phyloP scores from a whole-genome alignment of 2,888 invertebrate species.

The Ommatoiulus sabulosus region DNA sequence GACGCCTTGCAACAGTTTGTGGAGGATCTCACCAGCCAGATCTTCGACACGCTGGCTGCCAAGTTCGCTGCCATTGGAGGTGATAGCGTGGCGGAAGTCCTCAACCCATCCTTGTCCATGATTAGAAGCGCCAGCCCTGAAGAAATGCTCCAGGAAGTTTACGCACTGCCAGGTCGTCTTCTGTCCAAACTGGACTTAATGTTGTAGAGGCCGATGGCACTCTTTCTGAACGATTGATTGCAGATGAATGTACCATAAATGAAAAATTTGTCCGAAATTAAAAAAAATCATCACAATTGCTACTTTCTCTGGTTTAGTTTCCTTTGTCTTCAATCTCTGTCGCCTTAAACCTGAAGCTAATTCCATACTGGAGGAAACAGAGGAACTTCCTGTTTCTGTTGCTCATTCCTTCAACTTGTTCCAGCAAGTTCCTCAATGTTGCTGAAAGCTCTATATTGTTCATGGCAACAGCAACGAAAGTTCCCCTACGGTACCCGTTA shows the following conservation, averaged over 20 bases:
- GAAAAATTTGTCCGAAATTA: neutral
- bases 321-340: too few species aligned
- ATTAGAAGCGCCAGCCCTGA: neutral
- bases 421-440: too few species aligned
- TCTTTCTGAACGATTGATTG: neutral
- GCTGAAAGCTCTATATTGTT: too few species aligned
- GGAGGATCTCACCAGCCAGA: neutral
- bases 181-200: neutral
- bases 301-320: too few species aligned
- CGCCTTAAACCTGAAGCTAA: too few species aligned
- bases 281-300: too few species aligned
- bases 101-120: neutral
- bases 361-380: too few species aligned
- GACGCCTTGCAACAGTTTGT: neutral
- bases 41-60: neutral
- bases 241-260: neutral
- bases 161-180: neutral
- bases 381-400: too few species aligned
- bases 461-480: too few species aligned
- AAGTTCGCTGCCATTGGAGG: neutral
- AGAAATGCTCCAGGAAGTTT: neutral
- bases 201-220: neutral
- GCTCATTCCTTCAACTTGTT: too few species aligned
- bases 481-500: too few species aligned
- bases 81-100: neutral